Evolutionary conservation across 1,140 invertebrate species (phyloP), one percentile per base, ranked within the genome.

Genomic region (Temnothorax nylanderi): DNA sequence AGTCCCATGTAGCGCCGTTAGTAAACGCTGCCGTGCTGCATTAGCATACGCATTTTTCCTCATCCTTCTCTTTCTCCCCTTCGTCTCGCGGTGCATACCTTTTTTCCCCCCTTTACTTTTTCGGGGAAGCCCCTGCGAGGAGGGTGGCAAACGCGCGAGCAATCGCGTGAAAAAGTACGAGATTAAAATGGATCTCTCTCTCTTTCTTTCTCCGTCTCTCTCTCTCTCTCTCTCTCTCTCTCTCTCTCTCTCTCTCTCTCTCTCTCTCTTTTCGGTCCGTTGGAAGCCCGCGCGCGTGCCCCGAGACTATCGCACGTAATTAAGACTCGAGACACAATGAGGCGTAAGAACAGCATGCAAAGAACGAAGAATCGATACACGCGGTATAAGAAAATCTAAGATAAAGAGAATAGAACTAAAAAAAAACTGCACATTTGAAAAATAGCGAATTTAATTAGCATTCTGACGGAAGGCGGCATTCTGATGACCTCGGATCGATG

Each of bases 1-100:
- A 90, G 89, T 90, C 89, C 58, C 67, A 77, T 90, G 89, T 90
- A 90, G 89, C 75, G 89, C 86, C 81, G 89, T 90, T 91, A 86
- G 89, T 90, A 91, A 91, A 90, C 89, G 89, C 87, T 85, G 86
- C 89, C 77, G 87, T 90, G 72, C 76, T 86, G 87, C 89, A 91
- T 91, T 91, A 91, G 89, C 89, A 91, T 91, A 90, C 76, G 82
- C 82, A 85, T 91, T 86, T 88, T 90, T 88, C 74, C 62, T 65
- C 54, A 81, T 75, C 51, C 41, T 74, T 37, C 51, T 72, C 86
- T 60, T 47, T 51, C 62, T 82, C n/a, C 41, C n/a, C 67, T 47
- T 78, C 49, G 44, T 75, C 56, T 11, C 16, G 18, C 10, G 26
- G n/a, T 26, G 18, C n/a, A 81, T 64, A 72, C 67, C 78, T 60